phyloP scores from a whole-genome alignment of 2,113 vertebrate species.

The Hyla sarda region DNA sequence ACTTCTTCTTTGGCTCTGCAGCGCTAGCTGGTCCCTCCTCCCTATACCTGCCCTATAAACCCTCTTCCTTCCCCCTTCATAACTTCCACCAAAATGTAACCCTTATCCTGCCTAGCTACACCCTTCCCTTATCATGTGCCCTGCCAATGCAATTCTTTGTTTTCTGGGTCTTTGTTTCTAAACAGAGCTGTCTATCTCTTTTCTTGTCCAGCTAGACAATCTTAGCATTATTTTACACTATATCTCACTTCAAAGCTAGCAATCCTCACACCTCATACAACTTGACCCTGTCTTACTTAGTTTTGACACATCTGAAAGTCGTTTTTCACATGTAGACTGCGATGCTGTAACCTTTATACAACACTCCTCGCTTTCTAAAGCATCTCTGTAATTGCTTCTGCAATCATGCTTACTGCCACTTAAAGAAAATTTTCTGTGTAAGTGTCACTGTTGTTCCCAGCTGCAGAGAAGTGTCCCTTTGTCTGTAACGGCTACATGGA shows the following conservation, averaged over 20 bases:
- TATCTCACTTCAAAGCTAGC: slow-evolving; percentile 42
- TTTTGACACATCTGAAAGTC: slow-evolving; percentile 42
- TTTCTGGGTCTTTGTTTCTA: neutral
- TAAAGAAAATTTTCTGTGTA: slow-evolving; percentile 51
- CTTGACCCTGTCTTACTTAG: slow-evolving; percentile 50
- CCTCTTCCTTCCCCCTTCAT: no score
- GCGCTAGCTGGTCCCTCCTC: no score
- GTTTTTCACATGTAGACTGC: slow-evolving; percentile 24
- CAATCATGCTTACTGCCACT: slow-evolving; percentile 56
- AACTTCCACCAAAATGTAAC: no score
- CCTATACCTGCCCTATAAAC: no score
- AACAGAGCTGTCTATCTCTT: neutral
- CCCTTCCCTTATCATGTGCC: no score
- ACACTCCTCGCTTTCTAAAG: slow-evolving; percentile 37
- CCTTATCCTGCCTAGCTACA: no score
- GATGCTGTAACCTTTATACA: slow-evolving; percentile 41
- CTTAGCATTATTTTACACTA: slow-evolving; percentile 29
- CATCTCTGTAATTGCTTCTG: slow-evolving; percentile 55
- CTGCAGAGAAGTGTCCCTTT: slow-evolving; percentile 35
- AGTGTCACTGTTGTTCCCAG: slow-evolving; percentile 54
- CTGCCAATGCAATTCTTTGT: no score
- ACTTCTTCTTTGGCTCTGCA: no score
- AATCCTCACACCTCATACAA: slow-evolving; percentile 47
- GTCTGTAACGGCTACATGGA: slow-evolving; percentile 42
- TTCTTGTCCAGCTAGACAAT: slow-evolving; percentile 24